Conservation (phyloP, 2,888 invertebrate genomes). For the Oxycera nigricornis region DNA sequence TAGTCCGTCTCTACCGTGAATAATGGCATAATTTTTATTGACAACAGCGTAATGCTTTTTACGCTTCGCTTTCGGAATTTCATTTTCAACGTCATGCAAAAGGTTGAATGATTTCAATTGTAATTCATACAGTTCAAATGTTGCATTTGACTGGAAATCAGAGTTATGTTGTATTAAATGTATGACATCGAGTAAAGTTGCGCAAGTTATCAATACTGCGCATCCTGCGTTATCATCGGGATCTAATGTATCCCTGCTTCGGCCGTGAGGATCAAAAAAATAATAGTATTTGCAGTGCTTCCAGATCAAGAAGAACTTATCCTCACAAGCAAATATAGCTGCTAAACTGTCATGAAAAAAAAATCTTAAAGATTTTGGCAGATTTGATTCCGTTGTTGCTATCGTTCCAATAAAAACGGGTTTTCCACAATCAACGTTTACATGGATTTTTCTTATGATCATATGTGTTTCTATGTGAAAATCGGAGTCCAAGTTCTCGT, state of each 20-base stretch:
- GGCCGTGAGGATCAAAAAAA: slow-evolving; percentile 69
- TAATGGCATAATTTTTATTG: slow-evolving; percentile 56
- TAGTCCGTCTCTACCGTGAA: slow-evolving; percentile 56
- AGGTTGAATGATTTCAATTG: slow-evolving; percentile 51
- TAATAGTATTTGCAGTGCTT: slow-evolving; percentile 66
- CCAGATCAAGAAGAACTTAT: slow-evolving; percentile 59
- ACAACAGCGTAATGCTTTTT: slow-evolving; percentile 52
- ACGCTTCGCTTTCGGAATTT: slow-evolving; percentile 1
- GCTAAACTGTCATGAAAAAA: slow-evolving; percentile 55
- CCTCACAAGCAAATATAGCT: slow-evolving; percentile 53
- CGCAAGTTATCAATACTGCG: slow-evolving; percentile 63
- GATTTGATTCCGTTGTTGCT: slow-evolving; percentile 52
- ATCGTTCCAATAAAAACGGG: slow-evolving; percentile 5
- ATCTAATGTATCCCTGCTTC: slow-evolving; percentile 50
- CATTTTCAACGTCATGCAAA: slow-evolving; percentile 45
- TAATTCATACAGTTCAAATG: slow-evolving; percentile 57
- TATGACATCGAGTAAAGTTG: slow-evolving; percentile 55
- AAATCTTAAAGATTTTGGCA: slow-evolving; percentile 54
- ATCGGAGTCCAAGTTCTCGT: slow-evolving; percentile 51
- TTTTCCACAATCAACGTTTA: neutral
- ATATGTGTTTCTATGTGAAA: slow-evolving; percentile 54
- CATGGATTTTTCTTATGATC: slow-evolving; percentile 52
- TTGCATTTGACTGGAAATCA: slow-evolving; percentile 49
- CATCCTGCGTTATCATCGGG: slow-evolving; percentile 61
- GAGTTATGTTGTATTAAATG: slow-evolving; percentile 56